A percentile compares a stretch with the other conserved stretches of the same genome.
phyloP scores from a whole-genome alignment of 2,113 vertebrate species.

The Corapipo altera region DNA sequence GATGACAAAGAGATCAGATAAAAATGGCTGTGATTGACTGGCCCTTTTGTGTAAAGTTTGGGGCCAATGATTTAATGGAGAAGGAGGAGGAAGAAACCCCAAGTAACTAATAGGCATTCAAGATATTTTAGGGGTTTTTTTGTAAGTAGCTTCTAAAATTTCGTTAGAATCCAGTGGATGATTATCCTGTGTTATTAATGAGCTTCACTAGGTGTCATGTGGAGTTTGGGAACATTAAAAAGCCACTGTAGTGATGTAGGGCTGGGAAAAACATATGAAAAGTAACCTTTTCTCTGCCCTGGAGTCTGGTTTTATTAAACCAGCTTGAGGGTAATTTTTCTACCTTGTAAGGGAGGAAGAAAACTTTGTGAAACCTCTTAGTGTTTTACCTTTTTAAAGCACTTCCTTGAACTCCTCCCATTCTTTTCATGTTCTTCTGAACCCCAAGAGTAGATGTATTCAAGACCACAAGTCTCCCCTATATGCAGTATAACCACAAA shows the following conservation, averaged over 20 bases:
- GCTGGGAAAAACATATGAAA: background rate
- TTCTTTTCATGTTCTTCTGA: background rate
- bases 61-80: conserved; percentile 8
- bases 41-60: conserved; percentile 26
- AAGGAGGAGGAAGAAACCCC: background rate
- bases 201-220: background rate
- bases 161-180: conserved; percentile 5
- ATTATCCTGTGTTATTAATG: conserved; percentile 13
- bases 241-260: background rate
- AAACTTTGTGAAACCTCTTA: background rate
- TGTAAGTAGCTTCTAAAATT: background rate
- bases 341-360: background rate
- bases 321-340: background rate
- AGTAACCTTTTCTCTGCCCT: background rate
- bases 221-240: background rate
- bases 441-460: background rate
- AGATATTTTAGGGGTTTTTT: background rate
- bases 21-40: conserved; percentile 57
- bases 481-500: background rate
- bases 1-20: conserved; percentile 17
- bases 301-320: background rate
- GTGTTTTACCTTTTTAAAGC: background rate
- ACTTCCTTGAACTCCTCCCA: background rate
- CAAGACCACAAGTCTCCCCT: background rate
- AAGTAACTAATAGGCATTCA: background rate